A percentile compares a stretch with the other conserved stretches of the same genome.
phyloP scores from a whole-genome alignment of 2,113 vertebrate genomes.

The Eulemur macaco region DNA sequence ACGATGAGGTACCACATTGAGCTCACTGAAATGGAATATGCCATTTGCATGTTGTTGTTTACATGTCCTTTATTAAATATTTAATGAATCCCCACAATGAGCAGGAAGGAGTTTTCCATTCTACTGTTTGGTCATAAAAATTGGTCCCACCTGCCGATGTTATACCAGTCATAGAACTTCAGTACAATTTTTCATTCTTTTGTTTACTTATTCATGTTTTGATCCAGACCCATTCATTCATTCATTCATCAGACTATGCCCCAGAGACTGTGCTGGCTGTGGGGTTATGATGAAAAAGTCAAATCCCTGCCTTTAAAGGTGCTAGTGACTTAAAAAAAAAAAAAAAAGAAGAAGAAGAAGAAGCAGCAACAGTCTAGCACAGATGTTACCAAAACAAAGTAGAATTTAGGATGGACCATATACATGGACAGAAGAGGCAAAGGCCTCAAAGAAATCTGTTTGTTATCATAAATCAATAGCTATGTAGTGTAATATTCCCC shows the following conservation, averaged over 20 bases:
- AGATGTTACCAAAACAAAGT: not conserved
- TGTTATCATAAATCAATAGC: not conserved
- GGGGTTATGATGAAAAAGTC: not conserved
- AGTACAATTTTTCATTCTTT: constrained; percentile 25
- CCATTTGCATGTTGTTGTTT: constrained; percentile 31
- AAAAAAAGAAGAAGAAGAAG: not conserved
- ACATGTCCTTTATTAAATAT: constrained; percentile 43
- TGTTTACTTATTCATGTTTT: constrained; percentile 16
- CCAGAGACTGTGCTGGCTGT: not conserved
- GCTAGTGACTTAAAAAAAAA: not conserved
- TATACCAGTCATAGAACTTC: not conserved
- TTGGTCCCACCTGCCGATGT: not conserved
- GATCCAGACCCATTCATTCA: not conserved
- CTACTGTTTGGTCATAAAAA: constrained; percentile 23
- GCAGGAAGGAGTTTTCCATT: not conserved
- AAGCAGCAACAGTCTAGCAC: not conserved
- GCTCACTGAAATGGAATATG: constrained; percentile 41
- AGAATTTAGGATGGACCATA: not conserved
- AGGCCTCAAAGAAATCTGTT: not conserved
- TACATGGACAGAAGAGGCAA: not conserved
- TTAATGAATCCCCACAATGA: not conserved
- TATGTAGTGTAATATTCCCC: not conserved
- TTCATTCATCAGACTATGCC: not conserved
- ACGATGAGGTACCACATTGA: not conserved
- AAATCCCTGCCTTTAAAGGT: not conserved